These are phyloP conservation scores for Abrostola tripartita DNA, from an alignment of 2,888 invertebrate species.

Conservation along the genomic window DNA sequence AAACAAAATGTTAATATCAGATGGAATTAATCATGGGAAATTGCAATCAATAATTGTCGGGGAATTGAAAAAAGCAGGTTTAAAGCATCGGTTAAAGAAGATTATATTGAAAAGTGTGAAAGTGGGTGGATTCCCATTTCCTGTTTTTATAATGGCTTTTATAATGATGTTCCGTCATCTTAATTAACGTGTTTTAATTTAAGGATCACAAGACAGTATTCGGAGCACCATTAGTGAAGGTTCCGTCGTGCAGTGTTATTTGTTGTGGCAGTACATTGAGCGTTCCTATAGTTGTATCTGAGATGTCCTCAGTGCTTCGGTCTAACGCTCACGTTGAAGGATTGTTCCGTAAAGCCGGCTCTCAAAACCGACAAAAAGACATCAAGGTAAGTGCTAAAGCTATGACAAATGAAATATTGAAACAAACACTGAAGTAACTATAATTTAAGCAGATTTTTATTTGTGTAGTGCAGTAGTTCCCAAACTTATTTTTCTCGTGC, in stretches of 20 bases:
- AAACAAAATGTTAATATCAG: conserved; percentile 84
- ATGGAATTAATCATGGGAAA: conserved; percentile 84
- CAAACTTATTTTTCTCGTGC: no score
- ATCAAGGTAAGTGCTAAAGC: conserved; percentile 88
- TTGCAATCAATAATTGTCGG: conserved; percentile 88
- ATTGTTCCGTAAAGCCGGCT: conserved; percentile 96
- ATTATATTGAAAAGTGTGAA: conserved; percentile 87
- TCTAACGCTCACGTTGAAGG: conserved; percentile 93
- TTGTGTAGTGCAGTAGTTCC: no score
- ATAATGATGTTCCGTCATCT: neutral
- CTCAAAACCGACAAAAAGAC: conserved; percentile 94
- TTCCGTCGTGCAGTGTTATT: conserved; percentile 87
- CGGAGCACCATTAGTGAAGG: conserved; percentile 83
- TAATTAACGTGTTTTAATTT: conserved; percentile 37
- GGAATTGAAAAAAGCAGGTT: conserved; percentile 91
- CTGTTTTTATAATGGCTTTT: conserved; percentile 25
- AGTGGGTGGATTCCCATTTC: conserved; percentile 69
- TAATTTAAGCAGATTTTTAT: no score
- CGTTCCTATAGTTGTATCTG: conserved; percentile 92
- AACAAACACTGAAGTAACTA: no score
- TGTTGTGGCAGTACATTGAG: conserved; percentile 91
- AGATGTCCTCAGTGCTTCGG: conserved; percentile 91
- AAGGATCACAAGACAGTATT: conserved; percentile 85
- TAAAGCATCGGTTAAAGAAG: conserved; percentile 92
- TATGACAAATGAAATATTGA: neutral